These are phyloP conservation scores for Strix aluco DNA, from an alignment of 2,113 vertebrate genomes.

Conservation along the genomic window DNA sequence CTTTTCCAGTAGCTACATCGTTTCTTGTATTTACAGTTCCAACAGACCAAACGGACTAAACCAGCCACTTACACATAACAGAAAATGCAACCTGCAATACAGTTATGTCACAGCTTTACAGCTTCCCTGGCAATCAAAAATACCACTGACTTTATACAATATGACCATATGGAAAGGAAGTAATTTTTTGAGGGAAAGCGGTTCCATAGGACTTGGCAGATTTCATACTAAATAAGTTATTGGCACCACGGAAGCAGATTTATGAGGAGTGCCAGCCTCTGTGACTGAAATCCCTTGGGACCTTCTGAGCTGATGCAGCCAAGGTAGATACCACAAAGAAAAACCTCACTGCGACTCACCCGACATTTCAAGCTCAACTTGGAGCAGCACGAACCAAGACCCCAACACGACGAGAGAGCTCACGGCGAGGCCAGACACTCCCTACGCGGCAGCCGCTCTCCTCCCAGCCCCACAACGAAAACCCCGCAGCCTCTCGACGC, in stretches of 20 bases:
- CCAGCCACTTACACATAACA: background rate
- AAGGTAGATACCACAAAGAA: too few relatives aligned
- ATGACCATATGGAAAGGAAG: accelerated
- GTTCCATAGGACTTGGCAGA: background rate
- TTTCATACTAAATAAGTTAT: background rate
- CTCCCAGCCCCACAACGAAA: accelerated
- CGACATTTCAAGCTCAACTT: background rate
- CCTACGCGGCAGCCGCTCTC: accelerated
- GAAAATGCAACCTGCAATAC: background rate
- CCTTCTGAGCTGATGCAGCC: background rate
- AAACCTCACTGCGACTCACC: background rate
- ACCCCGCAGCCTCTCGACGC: accelerated
- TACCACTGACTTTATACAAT: accelerated
- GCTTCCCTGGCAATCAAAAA: background rate
- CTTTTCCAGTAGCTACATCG: background rate
- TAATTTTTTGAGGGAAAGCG: background rate
- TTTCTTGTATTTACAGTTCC: too few relatives aligned
- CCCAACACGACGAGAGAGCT: background rate
- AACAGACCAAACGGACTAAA: background rate
- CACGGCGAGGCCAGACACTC: accelerated
- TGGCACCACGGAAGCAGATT: accelerated
- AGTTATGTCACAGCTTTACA: background rate
- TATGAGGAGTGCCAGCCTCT: accelerated
- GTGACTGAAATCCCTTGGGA: background rate
- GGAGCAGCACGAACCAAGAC: background rate